phyloP scores from a whole-genome alignment of 2,888 invertebrate genomes.

The Chironomus tentans region DNA sequence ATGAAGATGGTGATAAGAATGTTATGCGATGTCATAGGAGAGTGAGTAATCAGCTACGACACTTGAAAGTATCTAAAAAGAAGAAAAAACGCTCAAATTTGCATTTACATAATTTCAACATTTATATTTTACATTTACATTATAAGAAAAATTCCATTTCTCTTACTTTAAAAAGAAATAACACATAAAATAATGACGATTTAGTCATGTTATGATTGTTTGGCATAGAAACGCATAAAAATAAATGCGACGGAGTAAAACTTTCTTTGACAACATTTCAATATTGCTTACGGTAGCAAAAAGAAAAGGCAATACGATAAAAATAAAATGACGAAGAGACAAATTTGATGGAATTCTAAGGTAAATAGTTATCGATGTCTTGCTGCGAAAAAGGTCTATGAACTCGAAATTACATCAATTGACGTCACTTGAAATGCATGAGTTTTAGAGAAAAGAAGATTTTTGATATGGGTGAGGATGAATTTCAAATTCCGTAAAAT shows the following conservation, averaged over 20 bases:
- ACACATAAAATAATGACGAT: not conserved
- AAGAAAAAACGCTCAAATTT: not conserved
- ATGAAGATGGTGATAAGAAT: not conserved
- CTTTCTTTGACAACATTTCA: not conserved
- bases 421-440: no score
- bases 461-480: no score
- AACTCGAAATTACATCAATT: no score
- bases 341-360: not conserved
- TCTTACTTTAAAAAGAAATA: not conserved
- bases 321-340: not conserved
- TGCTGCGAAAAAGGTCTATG: no score
- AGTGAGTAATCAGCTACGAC: not conserved
- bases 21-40: not conserved
- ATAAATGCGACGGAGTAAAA: not conserved
- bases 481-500: no score
- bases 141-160: not conserved
- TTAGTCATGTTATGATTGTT: not conserved
- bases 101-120: slow-evolving; percentile 20
- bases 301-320: not conserved
- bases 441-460: no score
- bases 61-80: not conserved
- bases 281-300: not conserved
- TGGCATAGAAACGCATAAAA: not conserved
- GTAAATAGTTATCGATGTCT: not conserved
- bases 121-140: slow-evolving; percentile 13